Base-by-base conservation (phyloP, 2,888 invertebrate genomes). In the Sinopyrophorus schimmeli region DNA sequence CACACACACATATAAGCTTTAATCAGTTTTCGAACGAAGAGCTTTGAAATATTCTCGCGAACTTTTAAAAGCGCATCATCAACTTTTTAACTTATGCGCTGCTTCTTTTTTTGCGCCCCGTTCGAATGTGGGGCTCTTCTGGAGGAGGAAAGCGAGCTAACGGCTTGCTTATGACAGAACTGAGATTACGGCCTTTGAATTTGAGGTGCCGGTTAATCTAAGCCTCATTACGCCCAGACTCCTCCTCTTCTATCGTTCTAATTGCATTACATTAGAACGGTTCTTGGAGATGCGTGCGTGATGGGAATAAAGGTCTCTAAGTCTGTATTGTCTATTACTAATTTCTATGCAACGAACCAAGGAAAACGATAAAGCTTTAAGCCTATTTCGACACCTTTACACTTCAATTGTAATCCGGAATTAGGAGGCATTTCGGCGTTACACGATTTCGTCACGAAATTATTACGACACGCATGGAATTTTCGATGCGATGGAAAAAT, bases 251-350 rank as follows among this genome's bases (percentile, higher is more conserved):
- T 53, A 51, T 56, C 54, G 53, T 39, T 53, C 59, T 59, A 59
- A 59, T 59, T 59, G 59, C 57, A 55, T 59, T 59, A 57, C 54
- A 59, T 57, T 53, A 57, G 54, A 58, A 47, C 53, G 47, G 56
- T 49, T 43, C 44, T 50, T 48, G 39, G 51, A 55, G 55, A 54
- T 50, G 53, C 42, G 59, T 54, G 56, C 59, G 59, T 59, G 59
- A 59, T 54, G 48, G 31, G 57, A 59, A 59, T 59, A 39, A 39
- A 35, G 50, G 9, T 21, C 9, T 26, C 39, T 26, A 27, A 18
- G 28, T 17, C 32, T 31, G 32, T 47, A 37, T 28, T 30, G 27
- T 37, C 37, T 27, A 44, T 37, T 27, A 34, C 14, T 14, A 44
- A 44, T 18, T 42, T 35, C 27, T 21, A 43, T 12, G 27, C 28